phyloP scores from a whole-genome alignment of 1,140 invertebrate genomes.

The Drosophila takahashii region DNA sequence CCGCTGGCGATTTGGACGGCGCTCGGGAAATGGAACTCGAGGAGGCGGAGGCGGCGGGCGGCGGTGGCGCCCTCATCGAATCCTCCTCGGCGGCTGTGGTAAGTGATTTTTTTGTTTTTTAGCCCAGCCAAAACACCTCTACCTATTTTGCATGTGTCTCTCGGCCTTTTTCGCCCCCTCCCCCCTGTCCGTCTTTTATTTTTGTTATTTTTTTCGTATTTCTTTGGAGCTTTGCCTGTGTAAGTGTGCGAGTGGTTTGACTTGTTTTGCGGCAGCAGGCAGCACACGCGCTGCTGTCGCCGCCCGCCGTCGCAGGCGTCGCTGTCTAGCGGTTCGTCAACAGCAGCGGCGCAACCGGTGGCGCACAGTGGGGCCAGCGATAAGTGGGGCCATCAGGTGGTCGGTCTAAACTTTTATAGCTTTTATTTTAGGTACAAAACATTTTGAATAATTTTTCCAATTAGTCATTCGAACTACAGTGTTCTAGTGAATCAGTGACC shows the following conservation, averaged over 20 bases:
- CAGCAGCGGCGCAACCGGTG: constrained; percentile 60
- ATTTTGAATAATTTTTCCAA: background rate
- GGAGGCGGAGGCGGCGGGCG: constrained; percentile 19
- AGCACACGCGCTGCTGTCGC: constrained; percentile 64
- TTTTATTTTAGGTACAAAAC: background rate
- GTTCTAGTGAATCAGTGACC: too few species aligned
- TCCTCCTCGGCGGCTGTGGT: constrained; percentile 71
- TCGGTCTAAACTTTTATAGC: background rate
- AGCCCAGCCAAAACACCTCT: constrained; percentile 15
- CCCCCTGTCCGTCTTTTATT: background rate
- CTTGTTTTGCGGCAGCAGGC: constrained; percentile 78
- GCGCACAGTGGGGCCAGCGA: constrained; percentile 62
- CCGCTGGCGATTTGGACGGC: constrained; percentile 22
- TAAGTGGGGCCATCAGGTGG: background rate
- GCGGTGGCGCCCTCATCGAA: constrained; percentile 3
- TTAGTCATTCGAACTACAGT: background rate
- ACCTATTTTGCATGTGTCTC: constrained; percentile 53
- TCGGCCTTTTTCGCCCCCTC: constrained; percentile 7
- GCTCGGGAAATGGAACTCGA: constrained; percentile 45
- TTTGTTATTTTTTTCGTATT: constrained; percentile 30
- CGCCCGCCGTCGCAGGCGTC: constrained; percentile 42
- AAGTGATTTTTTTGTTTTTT: constrained; percentile 26
- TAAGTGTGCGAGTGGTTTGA: constrained; percentile 77
- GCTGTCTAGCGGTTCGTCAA: constrained; percentile 73
- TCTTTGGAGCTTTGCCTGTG: constrained; percentile 45